Conservation (phyloP, 2,797 vertebrate genomes). For the Paguma larvata region DNA sequence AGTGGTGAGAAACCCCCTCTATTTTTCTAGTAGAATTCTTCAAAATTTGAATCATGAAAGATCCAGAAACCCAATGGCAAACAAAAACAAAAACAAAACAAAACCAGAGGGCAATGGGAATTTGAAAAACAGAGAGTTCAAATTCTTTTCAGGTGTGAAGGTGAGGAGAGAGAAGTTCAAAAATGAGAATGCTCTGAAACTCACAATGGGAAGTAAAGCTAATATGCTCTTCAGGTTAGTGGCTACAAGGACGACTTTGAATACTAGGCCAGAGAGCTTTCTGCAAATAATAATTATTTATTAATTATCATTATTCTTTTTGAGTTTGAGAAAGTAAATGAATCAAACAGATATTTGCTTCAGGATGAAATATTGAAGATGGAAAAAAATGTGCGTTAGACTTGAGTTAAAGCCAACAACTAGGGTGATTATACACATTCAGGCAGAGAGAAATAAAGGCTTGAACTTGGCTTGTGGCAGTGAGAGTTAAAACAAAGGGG, state of each 20-base stretch:
- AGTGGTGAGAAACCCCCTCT: background rate
- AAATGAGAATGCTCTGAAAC: background rate
- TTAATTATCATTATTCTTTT: background rate
- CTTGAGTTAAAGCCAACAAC: background rate
- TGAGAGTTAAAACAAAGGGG: background rate
- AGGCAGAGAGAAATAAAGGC: background rate
- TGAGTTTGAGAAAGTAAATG: background rate
- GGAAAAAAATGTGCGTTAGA: background rate
- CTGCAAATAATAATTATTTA: background rate
- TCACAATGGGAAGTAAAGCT: background rate
- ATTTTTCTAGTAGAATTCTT: background rate
- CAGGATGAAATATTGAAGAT: background rate
- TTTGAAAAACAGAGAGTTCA: background rate
- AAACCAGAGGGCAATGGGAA: background rate
- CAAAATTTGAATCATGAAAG: conserved; percentile 49
- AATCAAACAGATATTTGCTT: background rate
- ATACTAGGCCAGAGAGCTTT: background rate
- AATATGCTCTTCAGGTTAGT: background rate
- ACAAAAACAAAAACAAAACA: no score
- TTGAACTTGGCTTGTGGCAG: background rate
- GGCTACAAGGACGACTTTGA: background rate
- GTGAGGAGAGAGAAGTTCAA: background rate
- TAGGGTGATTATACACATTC: background rate
- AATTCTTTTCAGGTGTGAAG: background rate
- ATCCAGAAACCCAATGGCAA: background rate